Base-by-base conservation (phyloP, 2,797 vertebrate species). In the Myotis findleyi region DNA sequence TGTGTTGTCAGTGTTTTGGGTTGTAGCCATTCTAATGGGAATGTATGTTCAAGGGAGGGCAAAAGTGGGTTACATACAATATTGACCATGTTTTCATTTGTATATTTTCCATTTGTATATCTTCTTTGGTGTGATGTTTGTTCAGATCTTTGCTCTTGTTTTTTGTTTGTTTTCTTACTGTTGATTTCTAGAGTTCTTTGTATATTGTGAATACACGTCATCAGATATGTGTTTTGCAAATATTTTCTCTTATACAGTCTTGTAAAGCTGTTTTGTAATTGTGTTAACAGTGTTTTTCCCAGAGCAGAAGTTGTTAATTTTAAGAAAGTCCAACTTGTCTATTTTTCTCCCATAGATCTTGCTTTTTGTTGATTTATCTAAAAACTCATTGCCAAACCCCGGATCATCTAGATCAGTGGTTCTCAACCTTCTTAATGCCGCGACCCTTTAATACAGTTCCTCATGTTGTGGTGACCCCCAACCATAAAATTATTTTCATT, bases 221-320 rank as follows among this genome's bases (percentile, higher is more conserved):
- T 55, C 51, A 71, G 38, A 68, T 89, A 55, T 8, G 5, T 83
- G 44, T 89, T 83, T 84, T 84, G 20, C 10, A 49, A 51, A 27
- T 73, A 49, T 89, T 77, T 84, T 66, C n/a, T 83, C 23, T 69
- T 53, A 53, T 14, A n/a, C 17, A 21, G 17, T 44, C 83, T 86
- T 85, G 41, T 71, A 55, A 85, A 72, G 11, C 66, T 55, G 1
- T 94, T 33, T 53, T 83, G 53, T 41, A 11, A 69, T 57, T 89
- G 11, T 76, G 33, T 49, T 33, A 76, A 69, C 53, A 66, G 36
- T 49, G 30, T 51, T 36, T 69, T 55, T 36, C 23, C 25, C 4
- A 47, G 36, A 73, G 77, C 57, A 41, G 47, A 76, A 36, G 13
- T 83, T 93, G 80, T 87, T 17, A 68, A 82, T 91, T 87, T 75